Percentiles rank a stretch among this genome's conserved stretches.
phyloP scores from a whole-genome alignment of 1,140 invertebrate genomes.

The Bombyx mori region DNA sequence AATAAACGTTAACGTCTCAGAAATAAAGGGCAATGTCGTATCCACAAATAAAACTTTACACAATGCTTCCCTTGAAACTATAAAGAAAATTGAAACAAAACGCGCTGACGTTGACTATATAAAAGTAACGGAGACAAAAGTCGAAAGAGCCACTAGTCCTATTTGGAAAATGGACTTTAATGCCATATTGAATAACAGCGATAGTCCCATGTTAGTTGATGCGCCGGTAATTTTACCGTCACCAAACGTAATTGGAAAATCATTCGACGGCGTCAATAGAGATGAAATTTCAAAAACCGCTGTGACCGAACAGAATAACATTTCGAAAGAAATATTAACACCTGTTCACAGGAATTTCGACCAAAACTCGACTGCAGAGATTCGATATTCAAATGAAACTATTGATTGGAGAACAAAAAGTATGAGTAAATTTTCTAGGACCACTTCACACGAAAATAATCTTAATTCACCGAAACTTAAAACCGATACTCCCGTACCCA shows the following conservation, averaged over 20 bases:
- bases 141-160: not conserved
- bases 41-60: too few relatives aligned
- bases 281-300: constrained; percentile 1
- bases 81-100: too few relatives aligned
- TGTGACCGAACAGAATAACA: not conserved
- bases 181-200: not conserved
- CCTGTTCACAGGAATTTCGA: not conserved
- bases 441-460: too few relatives aligned
- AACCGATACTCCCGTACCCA: too few relatives aligned
- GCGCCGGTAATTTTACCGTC: constrained; percentile 6
- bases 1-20: constrained; percentile 1
- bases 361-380: too few relatives aligned
- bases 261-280: constrained; percentile 4
- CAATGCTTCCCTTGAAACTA: too few relatives aligned
- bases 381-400: too few relatives aligned
- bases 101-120: too few relatives aligned
- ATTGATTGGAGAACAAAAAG: too few relatives aligned
- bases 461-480: too few relatives aligned
- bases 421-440: too few relatives aligned
- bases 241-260: constrained; percentile 3
- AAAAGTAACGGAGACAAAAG: not conserved
- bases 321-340: not conserved
- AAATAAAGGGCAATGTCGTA: not conserved
- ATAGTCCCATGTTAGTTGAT: constrained; percentile 1
- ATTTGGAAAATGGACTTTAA: not conserved